Evolutionary conservation across 2,113 vertebrate species (phyloP), one percentile per base, ranked within the genome.

Genomic region (Salminus brasiliensis): DNA sequence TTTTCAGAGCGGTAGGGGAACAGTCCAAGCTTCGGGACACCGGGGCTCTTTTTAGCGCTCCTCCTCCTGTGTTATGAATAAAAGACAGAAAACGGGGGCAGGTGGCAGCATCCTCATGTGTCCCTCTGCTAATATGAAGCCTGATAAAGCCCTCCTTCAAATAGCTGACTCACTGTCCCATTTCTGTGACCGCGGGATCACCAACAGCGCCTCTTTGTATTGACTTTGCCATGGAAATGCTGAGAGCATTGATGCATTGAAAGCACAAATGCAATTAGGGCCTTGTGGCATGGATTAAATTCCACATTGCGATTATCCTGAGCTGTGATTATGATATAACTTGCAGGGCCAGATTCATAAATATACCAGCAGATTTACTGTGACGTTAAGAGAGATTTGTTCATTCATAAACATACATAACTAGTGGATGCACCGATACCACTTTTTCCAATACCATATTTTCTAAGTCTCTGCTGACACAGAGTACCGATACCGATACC

Each of bases 91-190:
- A 55, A 39, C 11, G 30, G 36, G 41, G 53, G 68, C 62, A 76
- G 74, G 36, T 68, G 53, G 60, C 23, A 43, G 60, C 45, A 65
- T 79, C 68, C 21, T 23, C n/a, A 36, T 4, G 15, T 71, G 68
- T 71, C 67, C 66, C 53, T 66, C 18, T 13, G 25, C 27, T 53
- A 79, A 47, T 60, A 79, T 36, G 4, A 57, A 66, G 23, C 15
- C 66, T 53, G 12, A 74, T 76, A 80, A 49, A 39, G 67, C 30
- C 55, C 34, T 13, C 25, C 57, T 65, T 74, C 57, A 71, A 45
- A 75, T 34, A 71, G 76, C 72, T 82, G 39, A 75, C 29, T 83
- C 72, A 72, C 72, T 13, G 72, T 27, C 53, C 41, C 43, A 74
- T 55, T 79, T 66, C 52, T 4, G 21, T 49, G 16, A 49, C 21